Conservation (phyloP, 2,888 invertebrate species). For the Cordilura impudica region DNA sequence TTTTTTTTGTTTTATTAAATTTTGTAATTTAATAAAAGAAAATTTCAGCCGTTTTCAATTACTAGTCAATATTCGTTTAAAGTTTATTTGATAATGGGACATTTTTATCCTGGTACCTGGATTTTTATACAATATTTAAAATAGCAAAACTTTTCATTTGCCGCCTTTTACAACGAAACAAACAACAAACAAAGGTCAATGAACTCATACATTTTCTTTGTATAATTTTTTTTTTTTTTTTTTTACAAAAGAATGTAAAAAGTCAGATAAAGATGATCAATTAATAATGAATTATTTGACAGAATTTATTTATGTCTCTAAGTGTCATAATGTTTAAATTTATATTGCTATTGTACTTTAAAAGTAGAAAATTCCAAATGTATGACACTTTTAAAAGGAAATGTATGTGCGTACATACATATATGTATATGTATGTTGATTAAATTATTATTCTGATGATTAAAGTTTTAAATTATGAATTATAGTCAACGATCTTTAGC, state of each 20-base stretch:
- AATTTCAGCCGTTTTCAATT: not conserved
- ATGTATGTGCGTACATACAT: not conserved
- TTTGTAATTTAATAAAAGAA: too few species aligned
- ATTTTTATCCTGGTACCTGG: slow-evolving; percentile 13
- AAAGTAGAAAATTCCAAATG: not conserved
- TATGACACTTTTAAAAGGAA: not conserved
- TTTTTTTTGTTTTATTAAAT: too few species aligned
- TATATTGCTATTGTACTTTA: not conserved
- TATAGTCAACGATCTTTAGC: too few species aligned
- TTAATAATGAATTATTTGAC: slow-evolving; percentile 50
- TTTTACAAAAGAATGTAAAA: slow-evolving; percentile 47
- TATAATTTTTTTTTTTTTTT: not conserved
- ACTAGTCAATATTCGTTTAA: slow-evolving; percentile 19
- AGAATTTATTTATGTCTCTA: slow-evolving; percentile 39
- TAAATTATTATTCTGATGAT: too few species aligned
- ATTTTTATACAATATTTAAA: slow-evolving; percentile 45
- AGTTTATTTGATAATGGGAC: slow-evolving; percentile 25
- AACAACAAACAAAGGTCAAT: slow-evolving; percentile 18
- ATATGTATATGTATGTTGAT: not conserved
- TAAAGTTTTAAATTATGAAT: too few species aligned
- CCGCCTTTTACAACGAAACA: not conserved
- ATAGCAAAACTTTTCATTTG: slow-evolving; percentile 15
- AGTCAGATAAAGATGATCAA: slow-evolving; percentile 42
- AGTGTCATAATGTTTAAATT: slow-evolving; percentile 38
- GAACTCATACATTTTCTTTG: slow-evolving; percentile 37